Evolutionary conservation across 2,113 vertebrate genomes (phyloP), one percentile per base, ranked within the genome.

Genomic region (Callionymus lyra): DNA sequence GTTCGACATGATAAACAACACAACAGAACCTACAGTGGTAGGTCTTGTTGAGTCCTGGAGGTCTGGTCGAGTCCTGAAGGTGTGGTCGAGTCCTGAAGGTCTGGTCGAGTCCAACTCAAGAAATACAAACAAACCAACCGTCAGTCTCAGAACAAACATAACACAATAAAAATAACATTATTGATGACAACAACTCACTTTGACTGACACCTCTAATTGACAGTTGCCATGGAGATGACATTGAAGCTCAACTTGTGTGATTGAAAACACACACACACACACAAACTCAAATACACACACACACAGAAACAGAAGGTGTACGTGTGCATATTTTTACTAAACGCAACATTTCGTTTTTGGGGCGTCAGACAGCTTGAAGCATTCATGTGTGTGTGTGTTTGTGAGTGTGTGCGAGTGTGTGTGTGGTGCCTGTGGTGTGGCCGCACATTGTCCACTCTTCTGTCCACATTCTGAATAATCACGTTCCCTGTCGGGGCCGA

Each of bases 401-500:
- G 38, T 60, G 38, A 63, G 42, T 50, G 54, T 44, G 36, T 51
- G 51, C 41, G 46, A 38, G 43, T 53, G 53, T 57, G 50, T 44
- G 46, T 40, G 56, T 2, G 31, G 1, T 38, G 76, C 75, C 76
- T 80, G 63, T 41, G 46, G 82, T 79, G 61, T 72, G 47, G 68
- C 50, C 62, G 65, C 68, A 63, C 56, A 76, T 66, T 76, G 72
- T 75, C 71, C 71, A 70, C 41, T 65, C 53, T 41, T 58, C 59
- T 58, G 70, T 77, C 69, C 59, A 67, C 70, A 66, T 71, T 62
- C 64, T 31, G 68, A 58, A 73, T 78, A 78, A 82, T 76, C 71
- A 72, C 53, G 61, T 50, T 75, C 74, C 68, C 69, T 82, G 81
- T 83, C 81, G 70, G 66, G 65, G 68, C 73, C 59, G 69, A 82